Percentiles rank a stretch among this genome's conserved stretches.
Evolutionary conservation across 2,888 invertebrate genomes (phyloP).

Genomic region (Flexamia atlantica): DNA sequence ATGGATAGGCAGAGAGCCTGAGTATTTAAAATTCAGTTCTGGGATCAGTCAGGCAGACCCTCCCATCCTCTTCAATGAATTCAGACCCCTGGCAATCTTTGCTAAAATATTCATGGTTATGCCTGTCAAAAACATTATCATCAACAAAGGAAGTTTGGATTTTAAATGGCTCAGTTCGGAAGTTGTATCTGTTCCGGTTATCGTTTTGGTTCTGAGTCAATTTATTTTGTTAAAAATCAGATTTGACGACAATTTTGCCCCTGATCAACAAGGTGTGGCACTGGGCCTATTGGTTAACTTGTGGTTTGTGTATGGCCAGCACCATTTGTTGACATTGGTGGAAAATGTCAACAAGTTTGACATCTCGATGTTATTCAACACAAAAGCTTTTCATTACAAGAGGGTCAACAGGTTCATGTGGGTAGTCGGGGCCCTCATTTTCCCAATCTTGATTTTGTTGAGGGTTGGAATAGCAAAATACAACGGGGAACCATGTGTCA

Average conservation of each 20-base stretch:
- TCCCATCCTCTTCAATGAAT: not conserved
- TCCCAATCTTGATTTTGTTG: not conserved
- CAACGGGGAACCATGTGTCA: not conserved
- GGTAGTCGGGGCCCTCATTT: not conserved
- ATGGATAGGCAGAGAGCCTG: constrained; percentile 22
- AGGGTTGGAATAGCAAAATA: not conserved
- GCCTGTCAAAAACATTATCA: constrained; percentile 33
- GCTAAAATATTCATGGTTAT: constrained; percentile 15
- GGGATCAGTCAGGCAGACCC: not conserved
- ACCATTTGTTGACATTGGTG: not conserved
- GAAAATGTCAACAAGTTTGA: constrained; percentile 39
- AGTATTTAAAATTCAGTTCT: not conserved
- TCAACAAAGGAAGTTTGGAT: not conserved
- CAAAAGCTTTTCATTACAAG: not conserved
- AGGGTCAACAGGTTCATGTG: constrained; percentile 7
- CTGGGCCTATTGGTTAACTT: not conserved
- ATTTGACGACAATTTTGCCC: not conserved
- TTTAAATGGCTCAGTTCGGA: constrained; percentile 23
- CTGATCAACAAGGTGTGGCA: not conserved
- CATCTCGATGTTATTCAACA: not conserved
- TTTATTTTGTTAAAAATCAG: not conserved
- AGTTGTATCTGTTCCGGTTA: not conserved
- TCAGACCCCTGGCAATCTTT: constrained; percentile 22
- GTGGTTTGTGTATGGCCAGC: constrained; percentile 21
- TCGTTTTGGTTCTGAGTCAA: not conserved